These are phyloP conservation scores for Raja brachyura DNA, from an alignment of 2,113 vertebrate genomes.

Conservation along the genomic window DNA sequence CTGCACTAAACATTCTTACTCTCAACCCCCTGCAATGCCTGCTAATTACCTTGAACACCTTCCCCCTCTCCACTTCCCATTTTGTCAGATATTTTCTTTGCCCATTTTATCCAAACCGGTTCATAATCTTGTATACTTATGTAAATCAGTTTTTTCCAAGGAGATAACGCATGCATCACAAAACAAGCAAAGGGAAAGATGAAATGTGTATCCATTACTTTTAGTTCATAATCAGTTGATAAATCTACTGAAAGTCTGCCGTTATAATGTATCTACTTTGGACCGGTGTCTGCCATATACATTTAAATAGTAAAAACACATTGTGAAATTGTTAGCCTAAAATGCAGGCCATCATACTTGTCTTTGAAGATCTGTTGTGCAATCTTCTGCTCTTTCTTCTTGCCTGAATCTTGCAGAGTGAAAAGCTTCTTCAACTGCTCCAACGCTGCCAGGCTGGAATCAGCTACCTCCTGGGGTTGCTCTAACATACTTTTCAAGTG, in stretches of 20 bases:
- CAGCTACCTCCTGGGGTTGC: conserved; percentile 61
- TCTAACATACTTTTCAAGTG: conserved; percentile 69
- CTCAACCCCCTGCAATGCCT: no score
- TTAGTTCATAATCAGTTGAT: background rate
- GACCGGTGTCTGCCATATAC: background rate
- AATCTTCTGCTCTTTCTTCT: conserved; percentile 76
- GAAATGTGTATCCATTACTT: background rate
- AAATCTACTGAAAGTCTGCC: no score
- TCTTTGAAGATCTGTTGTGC: conserved; percentile 82
- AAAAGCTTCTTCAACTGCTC: conserved; percentile 73
- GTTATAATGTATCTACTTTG: background rate
- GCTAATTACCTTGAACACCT: no score
- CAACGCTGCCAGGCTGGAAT: conserved; percentile 63
- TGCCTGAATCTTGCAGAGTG: conserved; percentile 72
- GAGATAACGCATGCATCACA: background rate
- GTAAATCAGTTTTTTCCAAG: no score
- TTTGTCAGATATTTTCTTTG: no score
- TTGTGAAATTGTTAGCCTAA: background rate
- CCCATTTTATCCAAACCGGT: no score
- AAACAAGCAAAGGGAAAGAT: background rate
- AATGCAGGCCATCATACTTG: conserved; percentile 52
- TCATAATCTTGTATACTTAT: no score
- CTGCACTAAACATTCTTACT: no score
- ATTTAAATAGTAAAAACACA: background rate
- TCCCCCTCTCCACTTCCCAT: no score